phyloP scores from a whole-genome alignment of 2,888 invertebrate species.

The Caenorhabditis drosophilae region DNA sequence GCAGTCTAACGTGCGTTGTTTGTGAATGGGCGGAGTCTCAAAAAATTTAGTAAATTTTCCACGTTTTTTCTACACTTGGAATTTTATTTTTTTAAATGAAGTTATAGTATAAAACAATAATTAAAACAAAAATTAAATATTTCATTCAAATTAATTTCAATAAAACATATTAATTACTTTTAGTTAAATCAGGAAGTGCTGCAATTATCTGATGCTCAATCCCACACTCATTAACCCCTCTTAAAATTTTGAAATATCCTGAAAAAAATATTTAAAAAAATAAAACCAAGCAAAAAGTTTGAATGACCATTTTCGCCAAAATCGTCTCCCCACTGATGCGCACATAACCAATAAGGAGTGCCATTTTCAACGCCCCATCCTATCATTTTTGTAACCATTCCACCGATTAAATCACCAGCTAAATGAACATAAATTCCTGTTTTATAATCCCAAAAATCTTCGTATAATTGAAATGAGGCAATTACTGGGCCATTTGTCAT shows the following conservation, averaged over 20 bases:
- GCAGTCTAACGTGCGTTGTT: no score
- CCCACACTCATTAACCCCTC: slow-evolving; percentile 36
- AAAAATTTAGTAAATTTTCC: no score
- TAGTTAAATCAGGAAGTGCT: slow-evolving; percentile 23
- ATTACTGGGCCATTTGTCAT: slow-evolving; percentile 34
- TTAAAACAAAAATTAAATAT: background rate
- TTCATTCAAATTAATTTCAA: background rate
- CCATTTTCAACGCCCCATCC: slow-evolving; percentile 39
- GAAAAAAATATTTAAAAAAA: slow-evolving; percentile 3
- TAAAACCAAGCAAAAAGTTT: background rate
- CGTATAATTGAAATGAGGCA: slow-evolving; percentile 31
- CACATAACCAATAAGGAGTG: slow-evolving; percentile 32
- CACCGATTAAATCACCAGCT: slow-evolving; percentile 29
- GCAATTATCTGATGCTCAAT: slow-evolving; percentile 37
- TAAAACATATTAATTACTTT: slow-evolving; percentile 18
- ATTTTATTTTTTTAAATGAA: no score
- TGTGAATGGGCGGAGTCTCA: no score
- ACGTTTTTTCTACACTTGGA: no score
- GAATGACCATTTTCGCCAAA: slow-evolving; percentile 17
- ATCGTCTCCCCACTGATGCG: slow-evolving; percentile 38
- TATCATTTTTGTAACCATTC: slow-evolving; percentile 37
- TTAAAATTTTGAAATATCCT: slow-evolving; percentile 30
- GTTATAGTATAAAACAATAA: no score
- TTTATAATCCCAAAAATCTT: slow-evolving; percentile 38
- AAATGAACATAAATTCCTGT: slow-evolving; percentile 34